phyloP scores from a whole-genome alignment of 1,140 invertebrate genomes.

The Holotrichia oblita region DNA sequence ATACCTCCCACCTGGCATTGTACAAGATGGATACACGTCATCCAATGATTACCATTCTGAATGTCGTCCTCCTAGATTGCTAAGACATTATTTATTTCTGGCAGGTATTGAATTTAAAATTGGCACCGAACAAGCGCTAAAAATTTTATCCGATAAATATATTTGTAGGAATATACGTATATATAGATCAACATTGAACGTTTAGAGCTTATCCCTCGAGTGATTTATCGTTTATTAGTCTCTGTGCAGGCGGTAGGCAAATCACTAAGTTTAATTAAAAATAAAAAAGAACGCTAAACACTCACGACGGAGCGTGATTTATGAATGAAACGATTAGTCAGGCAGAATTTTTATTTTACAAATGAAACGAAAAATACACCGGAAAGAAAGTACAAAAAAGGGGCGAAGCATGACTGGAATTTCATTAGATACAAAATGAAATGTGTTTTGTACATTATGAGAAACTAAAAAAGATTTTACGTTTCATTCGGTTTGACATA shows the following conservation, averaged over 20 bases:
- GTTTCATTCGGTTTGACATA: background rate
- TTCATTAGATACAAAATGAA: background rate
- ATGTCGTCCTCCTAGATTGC: background rate
- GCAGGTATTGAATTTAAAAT: slow-evolving; percentile 14
- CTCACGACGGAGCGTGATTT: slow-evolving; percentile 7
- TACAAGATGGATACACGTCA: background rate
- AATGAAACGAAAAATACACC: slow-evolving; percentile 17
- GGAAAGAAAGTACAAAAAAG: slow-evolving; percentile 4
- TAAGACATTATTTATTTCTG: slow-evolving; percentile 10
- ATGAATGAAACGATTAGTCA: slow-evolving; percentile 17
- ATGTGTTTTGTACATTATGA: background rate
- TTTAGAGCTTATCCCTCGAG: background rate
- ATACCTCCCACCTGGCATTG: no score
- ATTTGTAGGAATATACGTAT: background rate
- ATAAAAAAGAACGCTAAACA: slow-evolving; percentile 13
- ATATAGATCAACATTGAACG: slow-evolving; percentile 7
- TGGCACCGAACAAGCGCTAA: background rate
- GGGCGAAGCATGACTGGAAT: background rate
- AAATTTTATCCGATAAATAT: background rate
- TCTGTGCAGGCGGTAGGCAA: slow-evolving; percentile 14
- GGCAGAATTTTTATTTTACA: slow-evolving; percentile 4
- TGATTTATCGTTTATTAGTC: slow-evolving; percentile 17
- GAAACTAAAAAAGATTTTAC: background rate
- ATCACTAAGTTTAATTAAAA: slow-evolving; percentile 18
- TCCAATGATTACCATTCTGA: background rate